These are phyloP conservation scores for Alectoris magna DNA, from an alignment of 2,797 vertebrate species.

Conservation along the genomic window DNA sequence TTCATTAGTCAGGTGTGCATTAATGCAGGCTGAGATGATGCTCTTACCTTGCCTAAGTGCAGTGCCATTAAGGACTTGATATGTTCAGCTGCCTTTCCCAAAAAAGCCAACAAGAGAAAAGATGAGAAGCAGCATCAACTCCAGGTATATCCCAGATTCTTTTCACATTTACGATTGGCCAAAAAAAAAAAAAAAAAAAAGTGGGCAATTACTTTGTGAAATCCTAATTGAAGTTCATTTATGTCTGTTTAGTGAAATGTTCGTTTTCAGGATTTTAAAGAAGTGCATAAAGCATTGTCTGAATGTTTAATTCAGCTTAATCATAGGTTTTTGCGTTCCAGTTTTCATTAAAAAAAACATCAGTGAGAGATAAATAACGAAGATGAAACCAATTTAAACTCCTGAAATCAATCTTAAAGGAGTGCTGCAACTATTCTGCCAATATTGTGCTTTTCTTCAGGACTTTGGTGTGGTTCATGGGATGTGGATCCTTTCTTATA, in stretches of 20 bases:
- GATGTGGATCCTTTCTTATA: background rate
- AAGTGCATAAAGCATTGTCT: background rate
- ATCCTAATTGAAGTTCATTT: background rate
- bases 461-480: rapidly evolving
- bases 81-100: background rate
- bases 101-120: background rate
- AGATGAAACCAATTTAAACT: background rate
- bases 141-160: background rate
- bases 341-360: background rate
- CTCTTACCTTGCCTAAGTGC: background rate
- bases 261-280: background rate
- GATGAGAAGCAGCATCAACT: background rate
- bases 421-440: background rate
- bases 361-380: background rate
- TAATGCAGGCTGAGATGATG: background rate
- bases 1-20: background rate
- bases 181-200: constrained; percentile 4
- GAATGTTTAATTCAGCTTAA: background rate
- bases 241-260: background rate
- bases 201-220: background rate
- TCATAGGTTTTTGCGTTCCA: background rate
- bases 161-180: background rate
- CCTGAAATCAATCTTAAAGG: background rate
- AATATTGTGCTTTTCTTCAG: background rate
- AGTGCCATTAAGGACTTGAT: background rate